phyloP scores from a whole-genome alignment of 1,140 invertebrate species.

The Littorina saxatilis region DNA sequence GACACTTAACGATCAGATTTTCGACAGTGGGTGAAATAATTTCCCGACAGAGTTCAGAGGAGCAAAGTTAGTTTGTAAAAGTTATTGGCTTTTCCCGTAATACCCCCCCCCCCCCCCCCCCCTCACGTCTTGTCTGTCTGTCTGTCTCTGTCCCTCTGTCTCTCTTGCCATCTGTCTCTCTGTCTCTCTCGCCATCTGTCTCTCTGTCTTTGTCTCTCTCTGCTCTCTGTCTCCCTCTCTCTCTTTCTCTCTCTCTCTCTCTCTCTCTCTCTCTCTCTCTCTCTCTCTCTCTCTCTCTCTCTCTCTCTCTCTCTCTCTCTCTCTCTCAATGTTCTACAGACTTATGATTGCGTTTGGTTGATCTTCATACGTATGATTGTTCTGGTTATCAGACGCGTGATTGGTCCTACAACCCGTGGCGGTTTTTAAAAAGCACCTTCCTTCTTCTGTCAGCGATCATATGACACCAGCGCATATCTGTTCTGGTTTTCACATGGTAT shows the following conservation, averaged over 20 bases:
- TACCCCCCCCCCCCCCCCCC: neutral
- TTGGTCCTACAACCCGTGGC: neutral
- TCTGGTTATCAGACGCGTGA: too few species aligned
- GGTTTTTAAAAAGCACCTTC: neutral
- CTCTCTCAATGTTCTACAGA: too few species aligned
- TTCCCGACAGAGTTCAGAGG: too few species aligned
- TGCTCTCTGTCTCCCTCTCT: too few species aligned
- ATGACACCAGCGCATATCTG: too few species aligned
- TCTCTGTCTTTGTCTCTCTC: neutral
- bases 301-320: neutral
- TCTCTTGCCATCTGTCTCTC: neutral
- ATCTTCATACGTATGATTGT: neutral
- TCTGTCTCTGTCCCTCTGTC: neutral
- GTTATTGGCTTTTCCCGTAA: neutral
- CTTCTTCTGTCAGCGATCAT: too few species aligned
- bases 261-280: conserved; percentile 4
- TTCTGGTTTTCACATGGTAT: neutral
- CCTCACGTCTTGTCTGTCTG: conserved; percentile 21
- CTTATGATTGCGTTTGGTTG: neutral
- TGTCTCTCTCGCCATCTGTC: neutral
- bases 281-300: neutral
- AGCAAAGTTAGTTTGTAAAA: neutral
- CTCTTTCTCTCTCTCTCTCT: neutral
- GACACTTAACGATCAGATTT: too few species aligned
- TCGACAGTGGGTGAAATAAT: too few species aligned